phyloP scores from a whole-genome alignment of 2,113 vertebrate species.

The Trichomycterus rosablanca region DNA sequence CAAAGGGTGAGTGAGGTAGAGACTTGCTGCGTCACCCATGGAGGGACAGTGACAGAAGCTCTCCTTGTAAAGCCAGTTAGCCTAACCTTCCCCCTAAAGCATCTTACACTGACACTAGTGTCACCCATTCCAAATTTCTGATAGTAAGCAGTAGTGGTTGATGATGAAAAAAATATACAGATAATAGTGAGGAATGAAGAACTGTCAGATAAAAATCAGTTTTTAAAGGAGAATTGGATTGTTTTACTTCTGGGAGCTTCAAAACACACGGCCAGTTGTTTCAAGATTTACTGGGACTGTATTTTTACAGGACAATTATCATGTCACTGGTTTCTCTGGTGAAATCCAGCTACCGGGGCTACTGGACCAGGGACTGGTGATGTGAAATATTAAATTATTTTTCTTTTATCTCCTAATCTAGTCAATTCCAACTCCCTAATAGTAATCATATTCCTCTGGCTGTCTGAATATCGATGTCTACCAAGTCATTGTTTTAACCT shows the following conservation, averaged over 20 bases:
- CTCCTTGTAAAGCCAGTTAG: slow-evolving; percentile 73
- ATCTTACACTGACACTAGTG: background rate
- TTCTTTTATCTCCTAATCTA: no score
- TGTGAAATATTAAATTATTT: no score
- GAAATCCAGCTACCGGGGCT: no score
- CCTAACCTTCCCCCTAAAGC: slow-evolving; percentile 31
- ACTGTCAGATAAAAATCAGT: background rate
- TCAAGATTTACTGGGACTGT: background rate
- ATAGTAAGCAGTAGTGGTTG: background rate
- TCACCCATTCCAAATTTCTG: slow-evolving; percentile 1
- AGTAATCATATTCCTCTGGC: no score
- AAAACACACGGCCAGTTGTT: slow-evolving; percentile 2
- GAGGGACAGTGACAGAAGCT: slow-evolving; percentile 89
- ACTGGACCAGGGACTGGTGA: no score
- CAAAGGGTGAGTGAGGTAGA: slow-evolving; percentile 47
- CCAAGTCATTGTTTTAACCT: no score
- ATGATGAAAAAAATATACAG: no score
- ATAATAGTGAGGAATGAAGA: no score
- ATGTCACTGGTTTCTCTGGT: background rate
- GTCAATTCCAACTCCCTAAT: no score
- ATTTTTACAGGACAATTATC: background rate
- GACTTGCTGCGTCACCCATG: slow-evolving; percentile 70
- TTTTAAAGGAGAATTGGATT: background rate
- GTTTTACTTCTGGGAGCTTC: slow-evolving; percentile 25
- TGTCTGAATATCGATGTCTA: no score